These are phyloP conservation scores for Ceratothoa steindachneri DNA, from an alignment of 2,888 invertebrate genomes.

Conservation along the genomic window DNA sequence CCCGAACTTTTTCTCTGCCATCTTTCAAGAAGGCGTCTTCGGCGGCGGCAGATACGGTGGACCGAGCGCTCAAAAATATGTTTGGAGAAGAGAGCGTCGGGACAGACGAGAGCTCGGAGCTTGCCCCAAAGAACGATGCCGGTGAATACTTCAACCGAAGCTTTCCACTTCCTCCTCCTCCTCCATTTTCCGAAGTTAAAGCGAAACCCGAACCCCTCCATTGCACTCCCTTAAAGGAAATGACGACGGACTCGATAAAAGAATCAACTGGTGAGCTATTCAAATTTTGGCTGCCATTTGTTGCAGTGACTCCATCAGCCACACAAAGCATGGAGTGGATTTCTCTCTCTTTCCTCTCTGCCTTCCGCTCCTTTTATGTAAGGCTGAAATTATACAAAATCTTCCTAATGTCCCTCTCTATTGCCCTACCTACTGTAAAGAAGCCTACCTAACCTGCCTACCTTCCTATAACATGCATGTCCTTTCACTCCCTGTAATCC, in stretches of 20 bases:
- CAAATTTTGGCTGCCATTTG: too few relatives aligned
- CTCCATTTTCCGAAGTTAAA: background rate
- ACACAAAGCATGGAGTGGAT: too few relatives aligned
- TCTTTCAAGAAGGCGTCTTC: background rate
- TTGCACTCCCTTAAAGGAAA: background rate
- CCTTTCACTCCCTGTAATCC: too few relatives aligned
- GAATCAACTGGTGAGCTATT: background rate
- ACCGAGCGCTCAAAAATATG: conserved; percentile 4
- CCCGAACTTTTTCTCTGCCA: background rate
- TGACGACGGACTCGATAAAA: background rate
- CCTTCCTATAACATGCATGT: too few relatives aligned
- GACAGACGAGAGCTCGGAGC: background rate
- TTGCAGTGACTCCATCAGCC: too few relatives aligned
- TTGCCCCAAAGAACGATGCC: background rate
- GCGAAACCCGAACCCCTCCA: background rate
- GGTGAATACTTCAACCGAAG: background rate
- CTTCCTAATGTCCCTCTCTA: too few relatives aligned
- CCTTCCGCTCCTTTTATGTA: too few relatives aligned
- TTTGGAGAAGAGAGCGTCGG: background rate
- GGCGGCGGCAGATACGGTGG: conserved; percentile 4
- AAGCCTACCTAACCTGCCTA: too few relatives aligned
- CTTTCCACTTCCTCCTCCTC: background rate
- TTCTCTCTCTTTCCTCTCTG: too few relatives aligned
- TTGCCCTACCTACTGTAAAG: too few relatives aligned
- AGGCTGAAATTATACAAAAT: too few relatives aligned